A percentile compares a stretch with the other conserved stretches of the same genome.
phyloP scores from a whole-genome alignment of 35 echinoderm and acorn worm species.

The Stichopus chloronotus region DNA sequence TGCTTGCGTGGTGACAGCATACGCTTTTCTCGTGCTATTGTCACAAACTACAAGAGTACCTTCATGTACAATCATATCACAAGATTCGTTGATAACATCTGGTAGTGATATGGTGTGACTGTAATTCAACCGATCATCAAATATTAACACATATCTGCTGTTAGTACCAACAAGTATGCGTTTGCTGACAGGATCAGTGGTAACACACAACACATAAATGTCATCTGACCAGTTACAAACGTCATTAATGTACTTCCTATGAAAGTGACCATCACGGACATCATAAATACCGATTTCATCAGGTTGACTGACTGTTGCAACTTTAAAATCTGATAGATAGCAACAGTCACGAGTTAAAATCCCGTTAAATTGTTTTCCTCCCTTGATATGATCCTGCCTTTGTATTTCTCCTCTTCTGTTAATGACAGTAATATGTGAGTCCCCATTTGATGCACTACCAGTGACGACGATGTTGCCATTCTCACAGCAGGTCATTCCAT shows the following conservation, averaged over 20 bases:
- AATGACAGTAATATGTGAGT: not conserved
- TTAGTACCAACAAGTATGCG: not conserved
- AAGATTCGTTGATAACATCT: not conserved
- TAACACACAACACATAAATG: not conserved
- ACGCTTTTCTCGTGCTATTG: not conserved
- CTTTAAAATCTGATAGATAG: not conserved
- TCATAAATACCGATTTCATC: not conserved
- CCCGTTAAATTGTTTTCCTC: not conserved
- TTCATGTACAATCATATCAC: not conserved
- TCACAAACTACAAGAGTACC: not conserved
- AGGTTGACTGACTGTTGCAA: not conserved
- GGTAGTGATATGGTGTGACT: not conserved
- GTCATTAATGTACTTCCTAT: not conserved
- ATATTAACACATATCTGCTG: not conserved
- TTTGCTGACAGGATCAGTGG: not conserved
- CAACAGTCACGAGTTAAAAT: not conserved
- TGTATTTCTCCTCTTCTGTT: not conserved
- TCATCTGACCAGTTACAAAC: not conserved
- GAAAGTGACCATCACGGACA: not conserved
- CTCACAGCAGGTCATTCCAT: not conserved
- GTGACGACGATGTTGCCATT: not conserved
- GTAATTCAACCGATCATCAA: not conserved
- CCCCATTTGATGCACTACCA: not conserved
- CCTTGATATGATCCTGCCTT: not conserved
- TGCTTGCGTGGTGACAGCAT: not conserved